A percentile compares a stretch with the other conserved stretches of the same genome.
Conservation (phyloP, 1,140 invertebrate genomes). For the Chironomus striatipennis region DNA sequence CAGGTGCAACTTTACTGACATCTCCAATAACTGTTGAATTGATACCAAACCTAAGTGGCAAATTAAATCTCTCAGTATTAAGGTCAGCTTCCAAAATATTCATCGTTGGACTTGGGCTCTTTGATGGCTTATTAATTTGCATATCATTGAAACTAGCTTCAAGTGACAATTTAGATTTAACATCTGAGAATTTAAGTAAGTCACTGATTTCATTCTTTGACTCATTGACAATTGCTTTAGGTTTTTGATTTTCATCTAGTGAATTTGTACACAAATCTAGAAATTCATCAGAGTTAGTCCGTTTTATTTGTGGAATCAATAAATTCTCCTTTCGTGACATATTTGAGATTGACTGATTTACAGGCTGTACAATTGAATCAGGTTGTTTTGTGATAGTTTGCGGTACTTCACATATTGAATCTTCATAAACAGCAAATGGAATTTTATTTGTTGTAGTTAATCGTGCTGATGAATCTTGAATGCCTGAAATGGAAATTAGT, state of each 20-base stretch:
- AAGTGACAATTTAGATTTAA: background rate
- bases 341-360: background rate
- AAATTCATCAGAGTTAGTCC: constrained; percentile 1
- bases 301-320: background rate
- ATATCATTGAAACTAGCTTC: background rate
- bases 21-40: constrained; percentile 34
- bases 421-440: background rate
- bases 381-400: background rate
- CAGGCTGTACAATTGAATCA: background rate
- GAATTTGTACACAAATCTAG: background rate
- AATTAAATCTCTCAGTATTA: constrained; percentile 35
- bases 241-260: background rate
- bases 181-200: background rate
- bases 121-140: background rate
- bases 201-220: background rate
- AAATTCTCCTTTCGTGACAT: background rate
- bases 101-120: background rate
- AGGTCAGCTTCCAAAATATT: constrained; percentile 34
- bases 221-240: background rate
- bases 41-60: constrained; percentile 35
- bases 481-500: too few species aligned
- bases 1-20: background rate
- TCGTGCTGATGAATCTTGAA: too few species aligned
- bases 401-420: background rate
- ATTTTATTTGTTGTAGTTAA: too few species aligned